Evolutionary conservation across 2,113 vertebrate genomes (phyloP).

Genomic region (Lasiurus cinereus): DNA sequence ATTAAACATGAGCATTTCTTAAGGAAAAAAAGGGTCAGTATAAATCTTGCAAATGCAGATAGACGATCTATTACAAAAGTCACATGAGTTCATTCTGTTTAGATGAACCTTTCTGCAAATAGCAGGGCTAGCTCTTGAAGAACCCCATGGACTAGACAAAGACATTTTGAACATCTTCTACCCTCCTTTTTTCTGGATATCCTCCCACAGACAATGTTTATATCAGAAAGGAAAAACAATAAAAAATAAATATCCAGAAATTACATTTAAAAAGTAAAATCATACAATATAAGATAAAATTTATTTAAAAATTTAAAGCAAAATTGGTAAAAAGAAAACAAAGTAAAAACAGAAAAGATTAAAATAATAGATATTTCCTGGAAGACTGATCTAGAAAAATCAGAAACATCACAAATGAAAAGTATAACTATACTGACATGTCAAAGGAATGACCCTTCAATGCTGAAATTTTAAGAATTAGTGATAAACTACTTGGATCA

Average conservation of each 20-base stretch:
- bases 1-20: constrained; percentile 46
- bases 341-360: not conserved
- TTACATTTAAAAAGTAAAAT: not conserved
- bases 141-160: not conserved
- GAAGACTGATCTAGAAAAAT: not conserved
- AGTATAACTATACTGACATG: not conserved
- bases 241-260: constrained; percentile 6
- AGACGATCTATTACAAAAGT: not conserved
- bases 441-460: not conserved
- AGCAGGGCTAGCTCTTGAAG: not conserved
- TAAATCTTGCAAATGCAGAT: constrained; percentile 4
- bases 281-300: not conserved
- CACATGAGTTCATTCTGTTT: not conserved
- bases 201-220: not conserved
- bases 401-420: not conserved
- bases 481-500: no score
- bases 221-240: constrained; percentile 1
- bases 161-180: not conserved
- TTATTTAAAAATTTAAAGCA: not conserved
- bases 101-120: not conserved
- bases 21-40: not conserved
- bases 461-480: not conserved
- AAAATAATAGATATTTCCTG: not conserved
- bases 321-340: not conserved
- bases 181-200: not conserved